Base-by-base conservation (phyloP, 2,113 vertebrate genomes). In the Centropus unirufus region DNA sequence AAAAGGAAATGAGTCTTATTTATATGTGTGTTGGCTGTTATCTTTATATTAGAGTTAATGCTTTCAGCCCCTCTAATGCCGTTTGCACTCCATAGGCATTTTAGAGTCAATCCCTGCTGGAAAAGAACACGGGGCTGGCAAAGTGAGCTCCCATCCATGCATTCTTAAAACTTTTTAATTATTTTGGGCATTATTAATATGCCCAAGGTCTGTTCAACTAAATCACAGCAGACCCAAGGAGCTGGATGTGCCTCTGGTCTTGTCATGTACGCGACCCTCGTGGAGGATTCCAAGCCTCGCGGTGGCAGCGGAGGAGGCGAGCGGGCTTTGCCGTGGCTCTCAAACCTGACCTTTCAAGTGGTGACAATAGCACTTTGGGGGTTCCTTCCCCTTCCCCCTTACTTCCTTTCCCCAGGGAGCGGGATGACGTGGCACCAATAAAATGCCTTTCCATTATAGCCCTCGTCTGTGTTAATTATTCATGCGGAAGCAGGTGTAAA, bases 401-500 rank as follows among this genome's bases (percentile, higher is more conserved):
- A 83, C 72, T 80, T 89, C 46, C 76, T 94, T 95, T 95, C 92
- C 36, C 59, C 36, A 96, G 95, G 57, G 81, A 95, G 69, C 74
- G 36, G 21, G 79, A 74, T 84, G 91, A 85, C 34, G 19, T 92
- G 90, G 93, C 29, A 11, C 75, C 96, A 98, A 97, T 97, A 98
- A 98, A 98, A 96, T 90, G 76, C 72, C 87, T 97, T 98, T 98
- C 74, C 77, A 9, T 96, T 93, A 73, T 34, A 86, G 61, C 39
- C 55, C 83, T 80, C 61, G 81, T 95, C 83, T 74, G 92, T 89
- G 85, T 97, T 95, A 85, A 81, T 85, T 95, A 55, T 90, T 82
- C 90, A 80, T 1, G 40, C 61, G 49, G 94, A 79, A 96, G 87
- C 62, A 42, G 55, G 57, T 47, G 16, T 83, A 68, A 89, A 89